phyloP scores from a whole-genome alignment of 2,888 invertebrate genomes.

The Maniola hyperantus region DNA sequence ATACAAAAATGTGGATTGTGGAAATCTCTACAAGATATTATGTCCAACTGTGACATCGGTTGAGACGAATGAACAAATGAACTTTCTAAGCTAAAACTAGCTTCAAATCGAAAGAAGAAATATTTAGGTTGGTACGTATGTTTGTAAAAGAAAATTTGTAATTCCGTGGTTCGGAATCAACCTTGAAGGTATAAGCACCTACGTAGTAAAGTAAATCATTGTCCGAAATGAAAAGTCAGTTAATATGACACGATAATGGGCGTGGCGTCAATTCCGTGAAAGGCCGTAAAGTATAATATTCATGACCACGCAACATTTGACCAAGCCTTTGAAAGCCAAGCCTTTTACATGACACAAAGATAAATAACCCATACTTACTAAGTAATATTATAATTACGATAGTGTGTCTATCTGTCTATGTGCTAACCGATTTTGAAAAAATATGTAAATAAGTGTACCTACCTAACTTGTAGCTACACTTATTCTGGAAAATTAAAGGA shows the following conservation, averaged over 20 bases:
- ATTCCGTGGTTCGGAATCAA: background rate
- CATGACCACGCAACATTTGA: slow-evolving; percentile 67
- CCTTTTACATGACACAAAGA: slow-evolving; percentile 51
- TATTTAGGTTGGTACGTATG: too few species aligned
- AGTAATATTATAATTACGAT: background rate
- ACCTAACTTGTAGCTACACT: background rate
- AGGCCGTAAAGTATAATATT: slow-evolving; percentile 62
- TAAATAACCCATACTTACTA: background rate
- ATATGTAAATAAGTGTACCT: too few species aligned
- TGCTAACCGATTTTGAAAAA: too few species aligned
- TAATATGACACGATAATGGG: slow-evolving; percentile 53
- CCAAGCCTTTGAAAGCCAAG: slow-evolving; percentile 62
- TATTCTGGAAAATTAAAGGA: background rate
- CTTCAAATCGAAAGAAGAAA: too few species aligned
- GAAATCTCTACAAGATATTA: too few species aligned
- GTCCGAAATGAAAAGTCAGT: slow-evolving; percentile 30
- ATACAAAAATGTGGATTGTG: too few species aligned
- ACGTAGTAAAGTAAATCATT: background rate
- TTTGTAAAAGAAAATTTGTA: too few species aligned
- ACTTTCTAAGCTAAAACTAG: too few species aligned
- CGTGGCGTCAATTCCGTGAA: slow-evolving; percentile 52
- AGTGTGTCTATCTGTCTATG: too few species aligned
- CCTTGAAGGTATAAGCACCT: background rate
- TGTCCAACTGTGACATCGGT: too few species aligned
- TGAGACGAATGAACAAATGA: too few species aligned